Evolutionary conservation across 2,113 vertebrate genomes (phyloP).

Genomic region (Marmota monax): DNA sequence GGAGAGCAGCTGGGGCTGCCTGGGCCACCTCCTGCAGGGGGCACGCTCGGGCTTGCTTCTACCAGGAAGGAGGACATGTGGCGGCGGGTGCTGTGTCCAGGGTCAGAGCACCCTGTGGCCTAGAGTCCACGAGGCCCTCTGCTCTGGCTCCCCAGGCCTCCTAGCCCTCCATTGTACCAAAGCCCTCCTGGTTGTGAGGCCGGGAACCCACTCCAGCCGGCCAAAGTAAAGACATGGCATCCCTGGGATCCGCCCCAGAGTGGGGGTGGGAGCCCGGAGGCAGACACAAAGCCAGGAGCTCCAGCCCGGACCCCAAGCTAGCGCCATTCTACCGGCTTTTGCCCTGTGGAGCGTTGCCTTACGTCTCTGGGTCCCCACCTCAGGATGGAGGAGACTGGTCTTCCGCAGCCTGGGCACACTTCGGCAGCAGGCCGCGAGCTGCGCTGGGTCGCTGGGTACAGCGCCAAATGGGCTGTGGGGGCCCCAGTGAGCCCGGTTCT

Average conservation of each 20-base stretch:
- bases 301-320: no score
- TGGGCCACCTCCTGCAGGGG: neutral
- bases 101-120: fast-evolving
- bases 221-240: neutral
- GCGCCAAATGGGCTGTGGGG: fast-evolving
- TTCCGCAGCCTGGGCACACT: neutral
- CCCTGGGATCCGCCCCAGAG: neutral
- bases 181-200: neutral
- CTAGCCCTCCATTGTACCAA: fast-evolving
- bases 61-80: neutral
- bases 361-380: neutral
- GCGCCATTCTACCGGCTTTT: fast-evolving
- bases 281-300: neutral
- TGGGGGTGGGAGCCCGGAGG: fast-evolving
- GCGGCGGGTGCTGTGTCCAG: fast-evolving
- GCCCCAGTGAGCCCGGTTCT: neutral
- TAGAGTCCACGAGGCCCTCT: fast-evolving
- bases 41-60: neutral
- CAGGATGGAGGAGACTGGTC: neutral
- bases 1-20: neutral
- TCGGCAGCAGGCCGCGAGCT: no score
- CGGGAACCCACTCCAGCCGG: neutral
- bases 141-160: fast-evolving
- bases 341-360: no score
- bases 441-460: neutral